Evolutionary conservation across 2,797 vertebrate species (phyloP), one percentile per base, ranked within the genome.

Genomic region (Premnoplex brunnescens): DNA sequence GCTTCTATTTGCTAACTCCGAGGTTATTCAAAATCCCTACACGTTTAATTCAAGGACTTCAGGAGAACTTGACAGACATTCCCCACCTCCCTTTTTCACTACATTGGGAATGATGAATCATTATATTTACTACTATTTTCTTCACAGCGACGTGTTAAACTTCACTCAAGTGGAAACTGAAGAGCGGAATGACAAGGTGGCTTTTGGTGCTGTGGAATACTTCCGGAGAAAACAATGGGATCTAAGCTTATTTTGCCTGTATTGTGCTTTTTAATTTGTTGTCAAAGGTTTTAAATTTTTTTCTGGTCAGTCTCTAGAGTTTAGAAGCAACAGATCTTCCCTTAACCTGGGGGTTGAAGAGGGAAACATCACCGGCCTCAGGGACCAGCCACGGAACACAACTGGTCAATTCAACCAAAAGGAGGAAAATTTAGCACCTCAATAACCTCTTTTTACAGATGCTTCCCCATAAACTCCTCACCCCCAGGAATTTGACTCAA

Each of bases 101-200:
- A 74, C 2, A 4, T 34, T 32, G 74, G 75, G 81, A 66, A 91
- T 7, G 93, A 95, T 95, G 96, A 96, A 94, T 96, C 94, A 95
- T 62, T 85, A 1, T 92, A 93, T 96, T 96, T 95, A 96, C 95
- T 93, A 91, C 71, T 64, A 64, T 64, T 44, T 64, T 92, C 79
- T 85, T 79, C 32, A 6, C 78, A 73, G 84, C 4, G 7, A 94
- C 2, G 63, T 48, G 91, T 67, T 95, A 66, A 79, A 89, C 89
- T 81, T 85, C 32, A 7, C 91, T 95, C 86, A 39, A 93, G 76
- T 54, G 76, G 88, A 96, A 94, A 94, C 41, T 0, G 0, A 85
- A 71, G 43, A 85, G 59, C 2, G 2, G 67, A 73, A 63, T 55
- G 85, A 92, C 59, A 82, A 85, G 81, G 94, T 79, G 67, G 67